Base-by-base conservation (phyloP, 2,888 invertebrate species). In the Operophtera brumata region DNA sequence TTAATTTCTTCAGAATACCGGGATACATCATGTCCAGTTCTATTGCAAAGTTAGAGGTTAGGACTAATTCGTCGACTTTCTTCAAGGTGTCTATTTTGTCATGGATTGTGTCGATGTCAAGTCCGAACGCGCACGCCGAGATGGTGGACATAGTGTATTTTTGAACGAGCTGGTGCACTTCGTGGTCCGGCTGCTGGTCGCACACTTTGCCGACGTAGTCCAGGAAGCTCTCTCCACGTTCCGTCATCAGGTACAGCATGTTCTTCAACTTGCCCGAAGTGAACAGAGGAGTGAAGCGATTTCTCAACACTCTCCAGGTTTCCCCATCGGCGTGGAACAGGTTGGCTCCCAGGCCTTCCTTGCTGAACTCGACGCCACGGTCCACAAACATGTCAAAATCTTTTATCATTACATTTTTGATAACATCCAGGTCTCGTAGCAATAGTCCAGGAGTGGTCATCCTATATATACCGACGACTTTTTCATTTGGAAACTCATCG, bases 241-340 rank as follows among this genome's bases (percentile, higher is more conserved):
- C 75, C 14, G 57, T 57, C 12, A 84, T 57, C 20, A 84, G 47
- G 56, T 75, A 62, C 13, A 79, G 66, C 83, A 84, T 84, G 28
- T 76, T 78, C 54, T 75, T 83, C n/a, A 83, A 58, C 65, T 84
- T 84, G 2, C 78, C 76, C 0, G 82, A 70, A 4, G 81, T 80
- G 46, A 84, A 84, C 10, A 81, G 61, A 0, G 83, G 80, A 1
- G 77, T 74, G n/a, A 85, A 74, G 2, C 68, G 66, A 34, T 65
- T 71, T 47, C 82, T 71, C 8, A 82, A 61, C 0, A 71, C 59
- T 10, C 65, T 61, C 84, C 84, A 85, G 0, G 70, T 70, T 0
- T 79, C 76, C 3, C 72, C 78, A 26, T 79, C 73, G 0, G 77
- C 72, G 42, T 75, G 72, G 46, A 84, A 84, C 11, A 85, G 50